Conservation (phyloP, 1,140 invertebrate genomes). For the Drosophila aff. region DNA sequence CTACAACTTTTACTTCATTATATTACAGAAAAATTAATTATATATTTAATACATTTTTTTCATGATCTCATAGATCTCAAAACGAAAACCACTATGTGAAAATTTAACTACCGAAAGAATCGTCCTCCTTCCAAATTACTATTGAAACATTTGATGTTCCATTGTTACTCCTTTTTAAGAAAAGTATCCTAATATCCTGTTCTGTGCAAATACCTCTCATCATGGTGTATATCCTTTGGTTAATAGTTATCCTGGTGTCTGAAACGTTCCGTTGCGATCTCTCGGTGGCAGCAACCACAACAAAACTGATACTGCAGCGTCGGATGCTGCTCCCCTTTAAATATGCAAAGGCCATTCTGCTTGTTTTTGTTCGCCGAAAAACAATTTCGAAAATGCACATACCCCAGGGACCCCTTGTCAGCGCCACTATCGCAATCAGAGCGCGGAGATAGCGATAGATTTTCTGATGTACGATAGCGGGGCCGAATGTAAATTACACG, state of each 20-base stretch:
- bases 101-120: too few relatives aligned
- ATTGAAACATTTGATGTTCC: too few relatives aligned
- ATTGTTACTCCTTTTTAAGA: too few relatives aligned
- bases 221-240: constrained; percentile 41
- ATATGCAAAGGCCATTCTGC: constrained; percentile 66
- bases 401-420: constrained; percentile 34
- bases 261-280: constrained; percentile 31
- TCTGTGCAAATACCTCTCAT: constrained; percentile 44
- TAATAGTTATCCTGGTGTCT: constrained; percentile 45
- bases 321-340: constrained; percentile 52
- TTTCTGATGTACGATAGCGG: constrained; percentile 61
- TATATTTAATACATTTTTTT: too few relatives aligned
- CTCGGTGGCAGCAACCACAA: constrained; percentile 41
- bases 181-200: neutral
- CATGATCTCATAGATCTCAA: too few relatives aligned
- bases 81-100: too few relatives aligned
- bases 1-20: too few relatives aligned
- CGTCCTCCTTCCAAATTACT: too few relatives aligned
- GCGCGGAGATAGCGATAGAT: constrained; percentile 47
- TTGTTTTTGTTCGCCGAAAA: constrained; percentile 56
- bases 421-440: constrained; percentile 48
- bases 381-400: constrained; percentile 78
- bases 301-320: constrained; percentile 57
- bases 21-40: too few relatives aligned
- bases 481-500: constrained; percentile 78